Base-by-base conservation (phyloP, 2,113 vertebrate genomes). In the Mastomys coucha region DNA sequence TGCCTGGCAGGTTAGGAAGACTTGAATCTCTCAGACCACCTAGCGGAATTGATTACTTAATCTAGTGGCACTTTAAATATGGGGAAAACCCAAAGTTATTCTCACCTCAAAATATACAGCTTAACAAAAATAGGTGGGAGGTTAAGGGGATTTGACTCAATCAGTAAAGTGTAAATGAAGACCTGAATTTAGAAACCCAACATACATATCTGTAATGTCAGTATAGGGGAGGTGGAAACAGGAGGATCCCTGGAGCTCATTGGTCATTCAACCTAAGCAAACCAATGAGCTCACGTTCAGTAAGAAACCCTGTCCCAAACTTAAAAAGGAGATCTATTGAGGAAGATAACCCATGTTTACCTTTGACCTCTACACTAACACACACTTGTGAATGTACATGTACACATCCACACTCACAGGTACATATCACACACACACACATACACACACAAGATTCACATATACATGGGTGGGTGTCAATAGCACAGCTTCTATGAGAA, bases 161-260 rank as follows among this genome's bases (percentile, higher is more conserved):
- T 69, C 17, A 6, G 17, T 10, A 33, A 51, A 20, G 31, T 87
- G 42, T 6, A 87, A n/a, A 33, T 87, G 65, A 36, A 51, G 42
- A 36, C 3, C 84, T 87, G 42, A 69, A 7, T 51, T 51, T 36
- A 51, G 85, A 17, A 67, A 36, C 5, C 42, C 11, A 12, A 24
- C 63, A 70, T 17, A 33, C 10, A 69, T 36, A 33, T 42, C n/a
- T 19, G 19, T 10, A 84, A 63, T 84, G 58, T 84, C 26, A 33
- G 60, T 67, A 28, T 2, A 3, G 28, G 16, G 26, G 22, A 6
- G 7, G 1, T 2, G 11, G 26, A 63, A 13, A 2, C 4, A 67
- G 39, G 39, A 20, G 5, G 4, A 33, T 42, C 9, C 17, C 60
- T 86, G 39, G 16, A 33, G 26, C 14, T 67, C 42, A 86, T 9